Evolutionary conservation across 1,140 invertebrate genomes (phyloP).

Genomic region (Drosophila nigrodunni): DNA sequence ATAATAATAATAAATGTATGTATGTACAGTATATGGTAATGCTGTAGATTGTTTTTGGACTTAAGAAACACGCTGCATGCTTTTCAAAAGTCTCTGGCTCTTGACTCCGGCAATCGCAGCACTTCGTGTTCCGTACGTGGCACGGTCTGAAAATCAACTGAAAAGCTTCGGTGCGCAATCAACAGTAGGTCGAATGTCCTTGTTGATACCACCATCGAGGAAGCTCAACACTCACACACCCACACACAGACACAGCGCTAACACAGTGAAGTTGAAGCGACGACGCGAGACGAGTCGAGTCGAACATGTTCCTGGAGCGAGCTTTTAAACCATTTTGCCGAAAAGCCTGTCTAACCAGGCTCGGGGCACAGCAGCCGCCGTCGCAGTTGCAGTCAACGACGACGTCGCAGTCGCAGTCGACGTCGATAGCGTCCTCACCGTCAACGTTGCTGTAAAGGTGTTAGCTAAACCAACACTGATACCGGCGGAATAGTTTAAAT

Average conservation of each 20-base stretch:
- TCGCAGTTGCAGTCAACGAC: background rate
- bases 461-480: constrained; percentile 59
- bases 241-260: background rate
- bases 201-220: constrained; percentile 68
- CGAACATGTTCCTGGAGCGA: constrained; percentile 41
- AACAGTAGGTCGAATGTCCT: constrained; percentile 82
- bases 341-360: constrained; percentile 31
- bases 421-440: background rate
- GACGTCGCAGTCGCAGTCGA: background rate
- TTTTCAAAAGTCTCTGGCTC: constrained; percentile 25
- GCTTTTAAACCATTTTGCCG: constrained; percentile 36
- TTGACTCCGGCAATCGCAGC: constrained; percentile 35
- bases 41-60: constrained; percentile 5
- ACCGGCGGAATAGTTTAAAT: constrained; percentile 66
- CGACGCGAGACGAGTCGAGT: constrained; percentile 19
- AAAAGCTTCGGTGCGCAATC: constrained; percentile 76
- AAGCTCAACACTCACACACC: constrained; percentile 30
- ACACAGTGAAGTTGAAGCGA: constrained; percentile 36
- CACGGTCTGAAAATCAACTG: constrained; percentile 81
- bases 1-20: constrained; percentile 7
- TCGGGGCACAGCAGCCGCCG: constrained; percentile 32
- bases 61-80: constrained; percentile 41
- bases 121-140: constrained; percentile 68
- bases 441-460: background rate
- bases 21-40: background rate